Percentiles rank a stretch among this genome's conserved stretches.
phyloP scores from a whole-genome alignment of 2,888 invertebrate species.

The Sacculina carcini region DNA sequence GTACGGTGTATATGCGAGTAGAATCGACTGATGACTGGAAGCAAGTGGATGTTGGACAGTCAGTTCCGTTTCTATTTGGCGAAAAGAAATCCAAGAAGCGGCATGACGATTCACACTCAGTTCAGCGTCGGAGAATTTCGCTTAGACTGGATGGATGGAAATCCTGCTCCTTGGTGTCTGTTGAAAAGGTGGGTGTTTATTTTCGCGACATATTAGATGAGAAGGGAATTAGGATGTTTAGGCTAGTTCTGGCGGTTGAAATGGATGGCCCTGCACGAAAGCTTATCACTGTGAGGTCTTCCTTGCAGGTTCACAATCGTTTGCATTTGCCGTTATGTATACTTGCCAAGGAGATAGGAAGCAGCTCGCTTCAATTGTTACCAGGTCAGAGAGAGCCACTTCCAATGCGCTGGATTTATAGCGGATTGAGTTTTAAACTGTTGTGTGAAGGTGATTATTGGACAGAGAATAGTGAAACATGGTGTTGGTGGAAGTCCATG shows the following conservation, averaged over 20 bases:
- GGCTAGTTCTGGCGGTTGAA: constrained; percentile 68
- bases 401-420: too few species aligned
- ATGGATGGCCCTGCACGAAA: constrained; percentile 83
- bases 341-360: too few species aligned
- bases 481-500: too few species aligned
- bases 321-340: too few species aligned
- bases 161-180: constrained; percentile 58
- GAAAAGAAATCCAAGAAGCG: constrained; percentile 26
- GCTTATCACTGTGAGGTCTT: constrained; percentile 70
- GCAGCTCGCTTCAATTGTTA: too few species aligned
- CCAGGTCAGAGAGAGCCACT: too few species aligned
- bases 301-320: constrained; percentile 49
- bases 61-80: not conserved
- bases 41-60: constrained; percentile 1
- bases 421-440: too few species aligned
- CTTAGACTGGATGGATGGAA: constrained; percentile 77
- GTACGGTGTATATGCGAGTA: too few species aligned
- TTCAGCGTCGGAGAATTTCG: constrained; percentile 58
- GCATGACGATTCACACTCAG: constrained; percentile 42
- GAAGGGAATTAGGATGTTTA: too few species aligned
- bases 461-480: too few species aligned
- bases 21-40: not conserved
- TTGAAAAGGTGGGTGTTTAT: constrained; percentile 83
- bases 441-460: too few species aligned
- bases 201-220: constrained; percentile 44